Evolutionary conservation across 2,888 invertebrate species (phyloP), one percentile per base, ranked within the genome.

Genomic region (Lapara coniferarum): DNA sequence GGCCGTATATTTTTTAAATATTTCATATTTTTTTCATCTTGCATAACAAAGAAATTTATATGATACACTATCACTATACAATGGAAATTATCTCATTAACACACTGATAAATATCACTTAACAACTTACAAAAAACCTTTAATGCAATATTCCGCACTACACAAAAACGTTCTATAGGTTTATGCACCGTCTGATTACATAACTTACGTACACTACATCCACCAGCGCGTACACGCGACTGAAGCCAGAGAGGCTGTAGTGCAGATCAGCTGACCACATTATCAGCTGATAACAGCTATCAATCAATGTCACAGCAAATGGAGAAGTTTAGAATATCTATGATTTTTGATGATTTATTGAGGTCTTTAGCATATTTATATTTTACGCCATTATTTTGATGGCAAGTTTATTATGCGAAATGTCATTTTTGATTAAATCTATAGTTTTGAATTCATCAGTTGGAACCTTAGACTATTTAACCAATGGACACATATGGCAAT

Each of bases 201-300:
- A 77, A 76, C 72, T 71, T 66, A 75, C 70, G 68, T 58, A 30
- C 12, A 57, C 19, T 49, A n/a, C 19, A 37, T 14, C 59, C 59
- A 69, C 19, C 57, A 58, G 46, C 16, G 13, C 37, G 12, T n/a
- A 68, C 12, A 57, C 58, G 19, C 19, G n/a, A 67, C 19, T 68
- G 66, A 66, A 14, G 69, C 56, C 73, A 75, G 69, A 73, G 74
- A 76, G 71, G 71, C 71, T 71, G 16, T 46, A 73, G 69, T 71
- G 16, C 49, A 73, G 69, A 84, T 86, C 85, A 85, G 85, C 84
- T 86, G 85, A 86, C 77, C 75, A 67, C 44, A 71, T 80, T 81
- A 84, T 85, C 83, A 81, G 73, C 72, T 79, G 83, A 82, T 85
- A 85, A 84, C 59, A 58, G 71, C 73, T 75, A 88, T 89, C 85